Conservation (phyloP, 2,888 invertebrate species). For the Sericinus montela region DNA sequence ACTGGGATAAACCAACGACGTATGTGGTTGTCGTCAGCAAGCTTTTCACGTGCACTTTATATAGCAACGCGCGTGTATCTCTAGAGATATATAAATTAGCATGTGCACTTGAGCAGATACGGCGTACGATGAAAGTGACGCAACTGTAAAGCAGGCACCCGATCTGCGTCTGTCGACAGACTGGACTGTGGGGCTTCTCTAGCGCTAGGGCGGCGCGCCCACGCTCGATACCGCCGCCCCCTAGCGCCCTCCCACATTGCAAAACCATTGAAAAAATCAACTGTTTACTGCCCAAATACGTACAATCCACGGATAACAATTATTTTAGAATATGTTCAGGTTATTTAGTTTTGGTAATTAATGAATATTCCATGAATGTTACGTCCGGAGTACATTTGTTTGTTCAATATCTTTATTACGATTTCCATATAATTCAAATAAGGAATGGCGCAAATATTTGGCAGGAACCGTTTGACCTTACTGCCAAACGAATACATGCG, state of each 20-base stretch:
- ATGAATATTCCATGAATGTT: too few relatives aligned
- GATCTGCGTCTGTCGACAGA: conserved; percentile 48
- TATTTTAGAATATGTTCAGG: background rate
- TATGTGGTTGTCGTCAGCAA: conserved; percentile 17
- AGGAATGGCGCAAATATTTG: background rate
- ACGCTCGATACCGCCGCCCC: conserved; percentile 75
- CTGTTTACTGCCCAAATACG: conserved; percentile 45
- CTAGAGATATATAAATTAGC: conserved; percentile 32
- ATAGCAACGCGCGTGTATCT: conserved; percentile 23
- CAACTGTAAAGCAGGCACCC: conserved; percentile 42
- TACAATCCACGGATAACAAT: conserved; percentile 24
- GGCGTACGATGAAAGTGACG: conserved; percentile 28
- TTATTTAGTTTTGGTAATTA: background rate
- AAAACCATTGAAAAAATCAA: conserved; percentile 58
- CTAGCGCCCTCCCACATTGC: conserved; percentile 72
- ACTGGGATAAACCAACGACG: conserved; percentile 7
- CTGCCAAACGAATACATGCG: background rate
- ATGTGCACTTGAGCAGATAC: conserved; percentile 32
- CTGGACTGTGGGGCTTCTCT: conserved; percentile 68
- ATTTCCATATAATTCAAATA: background rate
- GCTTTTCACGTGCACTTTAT: conserved; percentile 32
- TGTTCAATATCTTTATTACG: background rate
- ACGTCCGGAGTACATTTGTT: too few relatives aligned
- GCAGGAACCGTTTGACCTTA: conserved; percentile 1
- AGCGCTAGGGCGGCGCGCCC: conserved; percentile 72